Evolutionary conservation across 1,140 invertebrate species (phyloP).

Genomic region (Drosophila biarmipes): DNA sequence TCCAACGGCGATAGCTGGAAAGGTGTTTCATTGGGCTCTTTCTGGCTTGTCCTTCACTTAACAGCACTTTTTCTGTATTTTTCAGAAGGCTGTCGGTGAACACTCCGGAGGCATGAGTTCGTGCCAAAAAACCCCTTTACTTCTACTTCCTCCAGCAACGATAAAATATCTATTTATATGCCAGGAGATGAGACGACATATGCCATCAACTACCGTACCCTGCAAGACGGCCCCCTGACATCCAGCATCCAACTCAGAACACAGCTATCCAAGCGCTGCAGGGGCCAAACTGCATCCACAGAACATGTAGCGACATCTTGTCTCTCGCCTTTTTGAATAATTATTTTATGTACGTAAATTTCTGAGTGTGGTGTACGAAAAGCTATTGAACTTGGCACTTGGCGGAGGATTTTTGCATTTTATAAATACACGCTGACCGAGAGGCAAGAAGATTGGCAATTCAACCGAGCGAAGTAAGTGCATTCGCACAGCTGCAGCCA

Average conservation of each 20-base stretch:
- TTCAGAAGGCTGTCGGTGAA: conserved; percentile 21
- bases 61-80: conserved; percentile 38
- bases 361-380: conserved; percentile 38
- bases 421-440: conserved; percentile 60
- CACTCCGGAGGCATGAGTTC: conserved; percentile 32
- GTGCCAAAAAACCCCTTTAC: conserved; percentile 13
- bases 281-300: conserved; percentile 59
- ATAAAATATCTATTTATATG: conserved; percentile 70
- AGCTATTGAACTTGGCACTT: conserved; percentile 80
- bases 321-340: conserved; percentile 61
- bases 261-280: conserved; percentile 49
- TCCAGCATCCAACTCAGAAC: conserved; percentile 10
- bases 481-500: neutral
- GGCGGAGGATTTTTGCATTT: conserved; percentile 50
- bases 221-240: neutral
- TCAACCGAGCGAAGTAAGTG: conserved; percentile 1
- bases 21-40: neutral
- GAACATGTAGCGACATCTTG: conserved; percentile 57
- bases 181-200: conserved; percentile 11
- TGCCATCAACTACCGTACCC: conserved; percentile 3
- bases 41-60: conserved; percentile 61
- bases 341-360: conserved; percentile 58
- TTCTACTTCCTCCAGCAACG: conserved; percentile 33
- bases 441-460: conserved; percentile 32
- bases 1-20: neutral